These are phyloP conservation scores for Serripes groenlandicus DNA, from an alignment of 2,888 invertebrate species.

Conservation along the genomic window DNA sequence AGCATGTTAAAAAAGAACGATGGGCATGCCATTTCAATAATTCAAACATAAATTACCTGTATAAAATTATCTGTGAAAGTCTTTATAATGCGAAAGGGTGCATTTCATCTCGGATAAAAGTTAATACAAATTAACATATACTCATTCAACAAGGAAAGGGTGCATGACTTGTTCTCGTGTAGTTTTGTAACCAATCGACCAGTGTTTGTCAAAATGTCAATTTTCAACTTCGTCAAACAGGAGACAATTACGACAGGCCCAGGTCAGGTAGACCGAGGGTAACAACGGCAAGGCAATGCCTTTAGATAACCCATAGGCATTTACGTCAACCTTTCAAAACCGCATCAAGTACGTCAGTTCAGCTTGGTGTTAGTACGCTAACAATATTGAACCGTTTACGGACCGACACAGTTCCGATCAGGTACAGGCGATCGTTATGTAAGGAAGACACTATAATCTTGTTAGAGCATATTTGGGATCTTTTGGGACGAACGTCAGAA, in stretches of 20 bases:
- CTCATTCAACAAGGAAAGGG: too few species aligned
- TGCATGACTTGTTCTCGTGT: too few species aligned
- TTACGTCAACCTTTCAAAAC: constrained; percentile 8
- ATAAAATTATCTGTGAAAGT: too few species aligned
- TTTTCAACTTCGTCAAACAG: neutral
- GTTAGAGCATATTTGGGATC: constrained; percentile 8
- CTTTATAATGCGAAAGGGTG: too few species aligned
- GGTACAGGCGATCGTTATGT: constrained; percentile 1
- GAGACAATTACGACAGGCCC: neutral
- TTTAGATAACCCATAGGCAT: neutral
- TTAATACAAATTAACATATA: too few species aligned
- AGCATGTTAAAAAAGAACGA: too few species aligned
- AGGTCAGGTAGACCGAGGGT: constrained; percentile 7
- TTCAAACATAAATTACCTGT: too few species aligned
- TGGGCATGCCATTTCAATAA: too few species aligned
- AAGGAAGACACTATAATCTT: too few species aligned
- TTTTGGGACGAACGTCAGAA: neutral
- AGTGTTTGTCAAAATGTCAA: too few species aligned
- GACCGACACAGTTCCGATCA: constrained; percentile 10
- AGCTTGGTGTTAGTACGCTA: constrained; percentile 4
- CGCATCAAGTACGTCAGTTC: constrained; percentile 14
- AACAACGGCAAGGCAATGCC: neutral
- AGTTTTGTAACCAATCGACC: too few species aligned
- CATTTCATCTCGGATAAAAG: too few species aligned
- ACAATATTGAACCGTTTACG: constrained; percentile 10